phyloP scores from a whole-genome alignment of 2,888 invertebrate genomes.

The Lacanobia oleracea region DNA sequence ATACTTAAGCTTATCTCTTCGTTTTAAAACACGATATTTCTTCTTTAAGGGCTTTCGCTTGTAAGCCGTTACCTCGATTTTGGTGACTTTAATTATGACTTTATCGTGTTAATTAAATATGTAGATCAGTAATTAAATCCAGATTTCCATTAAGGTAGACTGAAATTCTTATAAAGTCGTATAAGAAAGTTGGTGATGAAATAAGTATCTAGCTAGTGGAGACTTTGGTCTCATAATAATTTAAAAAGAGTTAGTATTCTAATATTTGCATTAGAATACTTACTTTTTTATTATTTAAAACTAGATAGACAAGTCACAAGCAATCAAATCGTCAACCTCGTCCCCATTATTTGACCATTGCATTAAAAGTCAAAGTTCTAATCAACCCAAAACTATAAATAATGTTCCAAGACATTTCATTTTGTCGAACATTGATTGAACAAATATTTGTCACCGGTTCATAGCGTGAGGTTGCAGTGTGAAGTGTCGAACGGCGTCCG shows the following conservation, averaged over 20 bases:
- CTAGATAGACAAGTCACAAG: background rate
- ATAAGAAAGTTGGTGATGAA: background rate
- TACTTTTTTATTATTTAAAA: too few relatives aligned
- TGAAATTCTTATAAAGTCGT: background rate
- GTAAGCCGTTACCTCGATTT: slow-evolving; percentile 23
- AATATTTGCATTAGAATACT: too few relatives aligned
- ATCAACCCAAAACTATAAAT: slow-evolving; percentile 16
- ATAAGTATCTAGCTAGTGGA: background rate
- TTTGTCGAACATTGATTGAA: slow-evolving; percentile 40
- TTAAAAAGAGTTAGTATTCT: too few relatives aligned
- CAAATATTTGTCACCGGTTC: slow-evolving; percentile 56
- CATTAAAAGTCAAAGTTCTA: background rate
- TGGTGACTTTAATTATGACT: slow-evolving; percentile 25
- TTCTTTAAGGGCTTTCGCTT: slow-evolving; percentile 38
- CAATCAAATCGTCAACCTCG: slow-evolving; percentile 1
- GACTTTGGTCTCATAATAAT: too few relatives aligned
- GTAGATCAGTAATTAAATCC: slow-evolving; percentile 3
- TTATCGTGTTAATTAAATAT: slow-evolving; percentile 22
- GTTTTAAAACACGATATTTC: slow-evolving; percentile 45
- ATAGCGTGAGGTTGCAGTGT: slow-evolving; percentile 50
- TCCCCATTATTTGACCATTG: background rate
- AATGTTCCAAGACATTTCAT: slow-evolving; percentile 13
- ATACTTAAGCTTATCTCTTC: slow-evolving; percentile 52
- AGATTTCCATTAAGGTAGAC: background rate
- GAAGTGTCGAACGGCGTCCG: slow-evolving; percentile 20